Base-by-base conservation (phyloP, 35 echinoderm and acorn worm genomes). In the Eucidaris tribuloides region DNA sequence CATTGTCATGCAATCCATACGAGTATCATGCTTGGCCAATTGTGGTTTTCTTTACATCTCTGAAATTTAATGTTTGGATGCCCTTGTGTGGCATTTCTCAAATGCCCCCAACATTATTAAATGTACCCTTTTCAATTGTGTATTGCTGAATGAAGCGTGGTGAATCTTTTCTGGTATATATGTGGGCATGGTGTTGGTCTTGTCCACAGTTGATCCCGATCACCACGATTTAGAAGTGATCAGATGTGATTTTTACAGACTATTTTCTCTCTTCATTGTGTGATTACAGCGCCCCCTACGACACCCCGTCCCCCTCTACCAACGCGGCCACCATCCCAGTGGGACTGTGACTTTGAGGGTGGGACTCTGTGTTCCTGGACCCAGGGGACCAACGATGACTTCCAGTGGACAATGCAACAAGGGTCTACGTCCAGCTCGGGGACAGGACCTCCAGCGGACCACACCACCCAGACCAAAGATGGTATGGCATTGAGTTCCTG, bases 371-470 rank as follows among this genome's bases (percentile, higher is more conserved):
- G 89, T 78, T 55, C 83, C 4, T 97, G 94, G 94, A 25, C 76
- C 7, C 89, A 97, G 60, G 90, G 85, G 45, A 14, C 30, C 28
- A 55, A 5, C 7, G 85, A 93, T 65, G 80, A 66, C 19, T 84
- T 93, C 49, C 81, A 93, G 37, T 96, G 93, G 93, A 59, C 78
- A 9, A 34, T 56, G 25, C 70, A 78, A 39, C 79, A 23, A 42
- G 83, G 82, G 4, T 71, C 81, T 28, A 96, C 93, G 0, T 66
- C 88, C 31, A 79, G 88, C 3, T 27, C 58, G 0, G 88, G 82
- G 1, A 96, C 93, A 32, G 93, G 91, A 43, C 91, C 91, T 11
- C 74, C 68, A 9, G 65, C 65, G 15, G 91, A 93, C 15, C 91
- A 93, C 58, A 93, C 85, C 22, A 62, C 85, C 24, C 58, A 81